Evolutionary conservation across 1,140 invertebrate species (phyloP), one percentile per base, ranked within the genome.

Genomic region (Drosophila parvula): DNA sequence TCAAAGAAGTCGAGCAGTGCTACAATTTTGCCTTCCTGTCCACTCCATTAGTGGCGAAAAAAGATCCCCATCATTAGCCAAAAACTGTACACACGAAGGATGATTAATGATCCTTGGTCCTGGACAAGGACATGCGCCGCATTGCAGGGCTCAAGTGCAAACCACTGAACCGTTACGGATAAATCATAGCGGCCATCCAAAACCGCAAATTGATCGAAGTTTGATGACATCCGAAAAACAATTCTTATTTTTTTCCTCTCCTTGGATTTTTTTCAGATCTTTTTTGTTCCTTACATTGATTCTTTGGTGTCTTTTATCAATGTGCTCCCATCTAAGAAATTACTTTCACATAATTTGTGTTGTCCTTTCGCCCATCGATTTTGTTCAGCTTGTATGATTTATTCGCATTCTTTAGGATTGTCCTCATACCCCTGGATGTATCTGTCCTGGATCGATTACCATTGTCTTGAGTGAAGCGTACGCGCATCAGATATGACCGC

Each of bases 151-250:
- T 85, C 62, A 83, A 88, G 83, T 88, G 83, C 79, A 74, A 59
- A 22, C 74, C 68, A 77, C 63, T 63, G 76, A 88, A 83, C 73
- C 83, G 84, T 78, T 79, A 59, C 73, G 68, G 73, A 88, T 88
- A 89, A 83, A 84, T 89, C 74, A 70, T 69, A 60, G 58, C 55
- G 30, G 38, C 27, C 45, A 63, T 51, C 57, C 36, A 45, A 81
- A 89, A 89, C 77, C 84, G 84, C 81, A 84, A 88, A 88, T 88
- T 84, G 84, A 88, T 88, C 74, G 80, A 80, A 48, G 67, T 88
- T 88, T 88, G 84, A 88, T 88, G 84, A 88, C 84, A 68, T 76
- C 58, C 67, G 61, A 50, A 56, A 34, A 81, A 75, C 22, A 68
- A 32, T 50, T 44, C n/a, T 11, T 34, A 61, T 47, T 67, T 57